These are phyloP conservation scores for Caenorhabditis tropicalis DNA, from an alignment of 1,140 invertebrate species.

Conservation along the genomic window DNA sequence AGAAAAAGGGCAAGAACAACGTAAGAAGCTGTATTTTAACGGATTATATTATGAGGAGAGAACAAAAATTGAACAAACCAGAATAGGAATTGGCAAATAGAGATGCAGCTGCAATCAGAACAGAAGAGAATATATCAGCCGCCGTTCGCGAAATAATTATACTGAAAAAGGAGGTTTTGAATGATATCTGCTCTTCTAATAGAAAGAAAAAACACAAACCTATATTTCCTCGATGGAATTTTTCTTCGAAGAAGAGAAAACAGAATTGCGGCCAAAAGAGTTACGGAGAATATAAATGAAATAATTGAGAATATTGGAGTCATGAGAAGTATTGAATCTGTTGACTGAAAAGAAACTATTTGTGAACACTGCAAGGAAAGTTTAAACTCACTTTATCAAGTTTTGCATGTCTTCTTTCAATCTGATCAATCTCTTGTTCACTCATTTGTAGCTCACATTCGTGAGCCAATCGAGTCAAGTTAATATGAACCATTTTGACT, in stretches of 20 bases:
- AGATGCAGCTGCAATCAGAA: conserved; percentile 15
- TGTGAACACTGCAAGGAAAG: neutral
- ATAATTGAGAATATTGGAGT: conserved; percentile 31
- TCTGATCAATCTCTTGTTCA: conserved; percentile 25
- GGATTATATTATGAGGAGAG: neutral
- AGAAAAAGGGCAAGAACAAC: conserved; percentile 44
- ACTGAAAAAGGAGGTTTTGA: neutral
- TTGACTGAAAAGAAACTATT: conserved; percentile 13
- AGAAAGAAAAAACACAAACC: conserved; percentile 1
- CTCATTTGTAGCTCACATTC: conserved; percentile 37
- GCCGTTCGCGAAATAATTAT: conserved; percentile 33
- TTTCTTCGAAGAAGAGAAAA: conserved; percentile 30
- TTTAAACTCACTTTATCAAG: neutral
- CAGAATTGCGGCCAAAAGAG: neutral
- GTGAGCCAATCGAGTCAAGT: conserved; percentile 13
- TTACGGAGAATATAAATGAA: neutral
- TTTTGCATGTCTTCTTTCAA: conserved; percentile 23
- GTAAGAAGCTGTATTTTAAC: conserved; percentile 13
- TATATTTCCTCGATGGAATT: conserved; percentile 47
- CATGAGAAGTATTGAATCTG: conserved; percentile 33
- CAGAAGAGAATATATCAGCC: conserved; percentile 38
- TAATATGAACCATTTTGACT: conserved; percentile 29
- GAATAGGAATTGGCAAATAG: conserved; percentile 25
- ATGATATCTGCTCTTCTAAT: neutral
- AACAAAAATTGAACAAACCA: neutral